Base-by-base conservation (phyloP, 1,140 invertebrate species). In the Danaus plexippus region DNA sequence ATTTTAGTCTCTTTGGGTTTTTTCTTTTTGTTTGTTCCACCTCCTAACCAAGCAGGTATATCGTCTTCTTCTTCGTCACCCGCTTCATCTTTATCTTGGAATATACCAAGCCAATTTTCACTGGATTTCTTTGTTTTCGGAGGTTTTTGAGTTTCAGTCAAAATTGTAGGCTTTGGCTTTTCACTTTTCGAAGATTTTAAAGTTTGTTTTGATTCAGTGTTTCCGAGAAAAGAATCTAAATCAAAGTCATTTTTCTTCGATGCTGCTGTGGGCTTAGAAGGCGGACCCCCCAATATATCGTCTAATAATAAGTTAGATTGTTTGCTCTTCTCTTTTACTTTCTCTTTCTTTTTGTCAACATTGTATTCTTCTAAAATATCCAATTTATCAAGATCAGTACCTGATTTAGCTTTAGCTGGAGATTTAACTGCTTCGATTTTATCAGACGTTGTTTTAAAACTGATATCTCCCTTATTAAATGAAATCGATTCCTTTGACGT, bases 61-160 rank as follows among this genome's bases (percentile, higher is more conserved):
- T 71, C 66, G 54, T 66, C 43, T 54, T 75, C 75, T 47, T 77
- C 71, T 52, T 72, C 63, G 11, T 69, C 68, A n/a, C 63, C 50
- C 8, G 65, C 59, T 3, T 71, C 64, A 11, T 78, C 67, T 52
- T 77, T 75, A 42, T 73, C 72, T 63, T 87, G 69, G 68, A 83
- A 81, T 48, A 87, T 71, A 15, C 87, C 85, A 2, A 88, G 72
- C 85, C 85, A 88, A 63, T 87, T 85, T 32, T 77, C 80, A 59
- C 54, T 73, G 6, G 75, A 59, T 56, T 83, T 84, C 50, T 73
- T 76, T 54, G 43, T 11, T 57, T 63, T 57, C 4, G 43, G 9
- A 42, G 40, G 12, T 47, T 69, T 77, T 77, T 3, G 61, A 18
- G 18, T 47, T 4, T 75, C 64, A 13, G 51, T 54, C 52, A 32